These are phyloP conservation scores for Gallirallus australis DNA, from an alignment of 2,797 vertebrate genomes.

Conservation along the genomic window DNA sequence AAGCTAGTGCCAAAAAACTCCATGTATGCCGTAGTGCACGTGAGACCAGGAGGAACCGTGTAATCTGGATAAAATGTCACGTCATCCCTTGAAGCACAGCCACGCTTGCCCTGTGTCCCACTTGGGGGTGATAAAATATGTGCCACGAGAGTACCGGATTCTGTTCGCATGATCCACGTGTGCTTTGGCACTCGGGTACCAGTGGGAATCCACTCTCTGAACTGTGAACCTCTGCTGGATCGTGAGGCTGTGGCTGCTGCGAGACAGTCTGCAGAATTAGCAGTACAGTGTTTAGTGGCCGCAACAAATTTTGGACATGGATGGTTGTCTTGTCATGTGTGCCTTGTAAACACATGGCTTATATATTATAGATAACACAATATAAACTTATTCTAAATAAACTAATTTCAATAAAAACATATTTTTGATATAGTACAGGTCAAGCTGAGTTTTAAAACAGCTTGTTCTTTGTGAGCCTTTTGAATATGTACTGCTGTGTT, in stretches of 20 bases:
- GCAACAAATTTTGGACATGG: background rate
- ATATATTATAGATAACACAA: background rate
- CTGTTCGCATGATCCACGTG: background rate
- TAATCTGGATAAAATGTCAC: conserved; percentile 2
- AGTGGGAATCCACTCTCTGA: background rate
- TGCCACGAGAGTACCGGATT: background rate
- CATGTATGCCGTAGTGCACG: background rate
- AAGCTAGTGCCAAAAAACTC: conserved; percentile 17
- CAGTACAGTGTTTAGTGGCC: background rate
- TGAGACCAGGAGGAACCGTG: conserved; percentile 7
- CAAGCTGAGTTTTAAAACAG: background rate
- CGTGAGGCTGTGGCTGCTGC: background rate
- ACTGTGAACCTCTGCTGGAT: background rate
- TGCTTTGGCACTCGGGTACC: background rate
- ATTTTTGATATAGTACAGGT: background rate
- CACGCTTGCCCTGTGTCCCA: background rate
- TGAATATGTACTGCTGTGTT: background rate
- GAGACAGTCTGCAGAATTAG: background rate
- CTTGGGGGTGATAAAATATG: background rate
- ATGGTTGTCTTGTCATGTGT: background rate
- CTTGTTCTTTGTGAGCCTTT: background rate
- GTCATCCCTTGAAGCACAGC: background rate
- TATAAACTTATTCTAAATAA: background rate
- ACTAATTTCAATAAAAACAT: background rate
- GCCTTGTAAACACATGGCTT: background rate